Base-by-base conservation (phyloP, 2,888 invertebrate species). In the Yponomeuta evonymella region DNA sequence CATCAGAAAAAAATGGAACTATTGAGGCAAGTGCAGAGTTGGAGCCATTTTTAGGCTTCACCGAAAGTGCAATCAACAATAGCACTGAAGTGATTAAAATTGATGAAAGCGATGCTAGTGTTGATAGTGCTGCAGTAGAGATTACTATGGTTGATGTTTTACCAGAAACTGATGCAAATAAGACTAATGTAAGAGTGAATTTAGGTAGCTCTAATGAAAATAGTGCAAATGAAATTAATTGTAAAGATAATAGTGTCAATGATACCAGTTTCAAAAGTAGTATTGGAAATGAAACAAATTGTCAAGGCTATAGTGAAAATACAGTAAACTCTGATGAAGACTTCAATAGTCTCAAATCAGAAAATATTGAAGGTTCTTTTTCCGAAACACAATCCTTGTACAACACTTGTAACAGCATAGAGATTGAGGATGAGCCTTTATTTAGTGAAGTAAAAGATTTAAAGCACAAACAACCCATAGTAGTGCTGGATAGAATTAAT, bases 341-440 rank as follows among this genome's bases (percentile, higher is more conserved):
- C 8, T 43, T 43, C 9, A 8, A 8, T 43, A 43, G 43, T 43
- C 43, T 43, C 8, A 43, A 43, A 8, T 43, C 43, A 43, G 67
- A 67, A 30, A n/a, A 36, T 67, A 15, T 2, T 15, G 51, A 15
- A 15, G 51, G 15, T 58, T 64, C 67, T n/a, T 15, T 58, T 33
- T 15, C 33, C 65, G 80, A 83, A 43, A 79, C 75, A 73, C 78
- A 81, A 75, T 88, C 88, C 51, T 74, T 81, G 67, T 90, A 89
- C 84, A 85, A 89, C 72, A 88, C 89, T 72, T 90, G 90, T 75
- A 79, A 82, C 72, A 87, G 85, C 81, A 33, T 70, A 36, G 51
- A 51, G 3, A 2, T 10, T 30, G 48, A 23, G 11, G 33, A 9
- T 65, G 65, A 65, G 12, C 12, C 12, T 29, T 29, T 33, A 23